Conservation (phyloP, 2,113 vertebrate species). For the Chascanopsetta lugubris region DNA sequence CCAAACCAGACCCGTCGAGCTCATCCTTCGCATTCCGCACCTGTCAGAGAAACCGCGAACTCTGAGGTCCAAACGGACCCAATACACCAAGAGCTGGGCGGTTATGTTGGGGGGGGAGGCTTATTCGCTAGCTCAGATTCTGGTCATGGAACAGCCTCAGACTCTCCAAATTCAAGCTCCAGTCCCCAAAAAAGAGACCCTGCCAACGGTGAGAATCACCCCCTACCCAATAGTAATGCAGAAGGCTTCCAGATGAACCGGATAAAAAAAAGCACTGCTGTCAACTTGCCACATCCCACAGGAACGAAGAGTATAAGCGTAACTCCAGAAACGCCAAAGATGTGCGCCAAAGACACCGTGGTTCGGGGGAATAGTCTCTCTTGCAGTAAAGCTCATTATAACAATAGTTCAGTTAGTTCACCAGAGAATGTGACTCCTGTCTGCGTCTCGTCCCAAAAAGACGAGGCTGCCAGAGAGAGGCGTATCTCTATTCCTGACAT, state of each 20-base stretch:
- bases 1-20: constrained; percentile 41
- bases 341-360: fast-evolving
- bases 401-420: constrained; percentile 50
- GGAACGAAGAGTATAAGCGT: background rate
- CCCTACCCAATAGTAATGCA: background rate
- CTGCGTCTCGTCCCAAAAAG: constrained; percentile 52
- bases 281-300: background rate
- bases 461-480: constrained; percentile 47
- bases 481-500: constrained; percentile 53
- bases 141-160: constrained; percentile 47
- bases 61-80: constrained; percentile 72
- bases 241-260: background rate
- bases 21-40: background rate
- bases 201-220: background rate
- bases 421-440: constrained; percentile 29
- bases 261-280: background rate
- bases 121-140: constrained; percentile 53
- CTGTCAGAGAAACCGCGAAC: constrained; percentile 38
- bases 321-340: background rate
- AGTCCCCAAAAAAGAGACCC: constrained; percentile 19
- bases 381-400: constrained; percentile 6
- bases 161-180: constrained; percentile 40
- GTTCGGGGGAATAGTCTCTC: background rate
- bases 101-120: background rate
- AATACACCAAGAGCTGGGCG: fast-evolving